Evolutionary conservation across 2,113 vertebrate genomes (phyloP).

Genomic region (Actenoides lindsayi): DNA sequence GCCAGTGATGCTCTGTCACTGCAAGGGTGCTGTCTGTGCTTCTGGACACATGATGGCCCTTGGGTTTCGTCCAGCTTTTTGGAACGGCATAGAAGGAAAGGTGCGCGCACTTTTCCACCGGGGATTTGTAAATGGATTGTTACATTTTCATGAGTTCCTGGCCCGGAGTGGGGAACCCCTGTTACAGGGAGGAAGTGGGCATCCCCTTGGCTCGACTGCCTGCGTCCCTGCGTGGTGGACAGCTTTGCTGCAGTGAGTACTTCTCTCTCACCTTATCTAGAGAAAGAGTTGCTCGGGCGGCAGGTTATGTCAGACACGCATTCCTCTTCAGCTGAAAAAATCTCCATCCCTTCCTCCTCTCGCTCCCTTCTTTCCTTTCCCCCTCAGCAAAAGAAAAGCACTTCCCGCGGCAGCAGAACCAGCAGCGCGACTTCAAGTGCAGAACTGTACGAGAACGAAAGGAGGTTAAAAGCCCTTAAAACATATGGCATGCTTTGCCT

Average conservation of each 20-base stretch:
- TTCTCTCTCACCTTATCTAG: not conserved
- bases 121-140: not conserved
- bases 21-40: not conserved
- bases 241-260: not conserved
- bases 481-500: slow-evolving; percentile 1
- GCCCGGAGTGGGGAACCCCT: not conserved
- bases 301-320: not conserved
- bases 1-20: not conserved
- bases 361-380: not conserved
- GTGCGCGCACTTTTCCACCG: rapidly evolving
- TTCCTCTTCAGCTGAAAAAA: not conserved
- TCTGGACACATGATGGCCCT: not conserved
- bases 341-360: not conserved
- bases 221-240: not conserved
- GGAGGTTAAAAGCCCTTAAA: slow-evolving; percentile 52
- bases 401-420: not conserved
- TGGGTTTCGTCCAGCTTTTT: not conserved
- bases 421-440: rapidly evolving
- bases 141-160: not conserved
- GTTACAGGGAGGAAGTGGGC: not conserved
- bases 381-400: not conserved
- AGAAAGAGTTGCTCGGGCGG: not conserved
- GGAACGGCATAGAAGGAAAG: not conserved
- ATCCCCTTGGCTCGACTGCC: rapidly evolving
- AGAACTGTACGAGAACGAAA: not conserved